Evolutionary conservation across 2,888 invertebrate genomes (phyloP), one percentile per base, ranked within the genome.

Genomic region (Cosmopolites sordidus): DNA sequence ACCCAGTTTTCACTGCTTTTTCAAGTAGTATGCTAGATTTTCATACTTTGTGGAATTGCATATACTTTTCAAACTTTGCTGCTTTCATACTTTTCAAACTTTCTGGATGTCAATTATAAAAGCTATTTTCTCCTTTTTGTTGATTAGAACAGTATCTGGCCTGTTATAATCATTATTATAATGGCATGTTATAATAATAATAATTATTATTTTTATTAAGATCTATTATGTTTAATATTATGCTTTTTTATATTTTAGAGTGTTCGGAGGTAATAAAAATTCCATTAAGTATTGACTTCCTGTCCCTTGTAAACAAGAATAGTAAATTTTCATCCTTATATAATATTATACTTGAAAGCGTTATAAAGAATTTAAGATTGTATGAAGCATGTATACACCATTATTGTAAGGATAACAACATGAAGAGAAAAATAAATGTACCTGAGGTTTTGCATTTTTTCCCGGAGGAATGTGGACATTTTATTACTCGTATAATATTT

Each of bases 401-500:
- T 16, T 43, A 52, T 43, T 15, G 55, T 16, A 42, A 45, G 37
- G 18, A 30, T 16, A 39, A 40, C 14, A 16, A 69, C 76, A 77
- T 63, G 80, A 38, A 48, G 1, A n/a, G 15, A 43, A 50, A 37
- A 48, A 12, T 40, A 51, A 48, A 11, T 38, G 15, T 14, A 30
- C 84, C 87, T 12, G 79, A 83, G 71, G 81, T 84, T 40, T 83
- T 83, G 69, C 92, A 93, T 71, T 92, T 87, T 69, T 81, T 83
- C 59, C 86, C 87, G 9, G 70, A 75, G 57, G 80, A 82, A 58
- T 79, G 87, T 63, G 87, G 87, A 1, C 89, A 91, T 72, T 86
- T 90, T 64, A 70, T 92, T 15, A 87, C 90, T 8, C 79, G 86
- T 60, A 77, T 87, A 39, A 86, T 89, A 67, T 82, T 87, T 12